A percentile compares a stretch with the other conserved stretches of the same genome.
phyloP scores from a whole-genome alignment of 2,888 invertebrate genomes.

The Aelia acuminata region DNA sequence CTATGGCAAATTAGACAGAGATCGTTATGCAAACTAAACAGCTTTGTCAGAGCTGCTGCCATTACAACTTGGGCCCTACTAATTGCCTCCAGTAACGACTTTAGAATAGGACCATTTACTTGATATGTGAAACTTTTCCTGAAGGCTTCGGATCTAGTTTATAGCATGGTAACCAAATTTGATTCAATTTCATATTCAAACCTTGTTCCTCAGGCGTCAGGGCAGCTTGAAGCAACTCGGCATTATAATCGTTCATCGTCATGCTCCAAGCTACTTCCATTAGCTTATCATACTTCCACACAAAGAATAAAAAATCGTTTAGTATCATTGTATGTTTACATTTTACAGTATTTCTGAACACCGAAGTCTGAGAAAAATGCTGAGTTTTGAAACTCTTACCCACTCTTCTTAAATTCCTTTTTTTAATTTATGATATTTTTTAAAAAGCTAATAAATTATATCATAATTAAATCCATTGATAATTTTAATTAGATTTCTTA shows the following conservation, averaged over 20 bases:
- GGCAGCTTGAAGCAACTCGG: not conserved
- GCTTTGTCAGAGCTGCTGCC: conserved; percentile 8
- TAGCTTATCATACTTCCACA: too few species aligned
- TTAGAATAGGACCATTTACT: not conserved
- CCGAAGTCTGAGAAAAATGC: too few species aligned
- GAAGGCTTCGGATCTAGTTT: not conserved
- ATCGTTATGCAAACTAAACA: conserved; percentile 15
- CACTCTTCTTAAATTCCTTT: too few species aligned
- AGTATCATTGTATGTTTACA: too few species aligned
- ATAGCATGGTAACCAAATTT: not conserved
- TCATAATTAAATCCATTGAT: too few species aligned
- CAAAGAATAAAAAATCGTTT: too few species aligned
- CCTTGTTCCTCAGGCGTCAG: not conserved
- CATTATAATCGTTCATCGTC: not conserved
- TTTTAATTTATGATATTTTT: too few species aligned
- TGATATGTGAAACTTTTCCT: not conserved
- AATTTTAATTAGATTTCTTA: too few species aligned
- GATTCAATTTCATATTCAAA: not conserved
- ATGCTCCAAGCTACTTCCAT: too few species aligned
- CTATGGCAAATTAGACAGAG: not conserved
- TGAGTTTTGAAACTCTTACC: too few species aligned
- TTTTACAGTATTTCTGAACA: too few species aligned
- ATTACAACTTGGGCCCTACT: conserved; percentile 2
- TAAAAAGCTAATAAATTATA: too few species aligned
- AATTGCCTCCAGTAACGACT: conserved; percentile 27